Evolutionary conservation across 2,113 vertebrate species (phyloP).

Genomic region (Osmerus eperlanus): DNA sequence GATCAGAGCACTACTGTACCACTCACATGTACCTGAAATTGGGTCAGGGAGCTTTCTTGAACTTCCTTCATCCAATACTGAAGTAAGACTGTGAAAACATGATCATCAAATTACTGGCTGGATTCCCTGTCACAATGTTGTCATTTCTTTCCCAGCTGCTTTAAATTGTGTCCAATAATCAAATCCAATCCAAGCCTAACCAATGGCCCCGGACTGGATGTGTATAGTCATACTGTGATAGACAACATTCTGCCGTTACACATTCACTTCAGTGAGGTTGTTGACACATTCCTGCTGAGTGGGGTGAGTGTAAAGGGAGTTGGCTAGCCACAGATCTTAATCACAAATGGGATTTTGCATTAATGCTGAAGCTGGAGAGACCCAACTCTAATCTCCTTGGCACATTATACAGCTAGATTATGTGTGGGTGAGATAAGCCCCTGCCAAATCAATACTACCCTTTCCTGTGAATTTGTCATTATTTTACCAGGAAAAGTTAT

Average conservation of each 20-base stretch:
- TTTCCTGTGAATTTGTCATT: conserved; percentile 53
- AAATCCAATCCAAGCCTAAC: too few relatives aligned
- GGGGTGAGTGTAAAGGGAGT: conserved; percentile 17
- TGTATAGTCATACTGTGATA: neutral
- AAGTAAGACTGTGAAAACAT: neutral
- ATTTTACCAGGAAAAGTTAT: conserved; percentile 19
- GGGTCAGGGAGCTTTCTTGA: neutral
- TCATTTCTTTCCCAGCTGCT: neutral
- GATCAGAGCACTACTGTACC: neutral
- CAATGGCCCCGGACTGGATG: too few relatives aligned
- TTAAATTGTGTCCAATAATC: neutral
- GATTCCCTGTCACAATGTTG: neutral
- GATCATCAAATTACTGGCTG: conserved; percentile 4
- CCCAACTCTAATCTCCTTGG: conserved; percentile 56
- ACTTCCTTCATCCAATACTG: neutral
- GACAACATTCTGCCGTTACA: neutral
- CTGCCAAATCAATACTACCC: conserved; percentile 40
- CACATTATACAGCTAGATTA: conserved; percentile 45
- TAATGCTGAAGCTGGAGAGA: conserved; percentile 47
- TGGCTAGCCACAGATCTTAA: conserved; percentile 49
- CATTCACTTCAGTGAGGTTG: conserved; percentile 22
- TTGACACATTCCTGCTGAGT: conserved; percentile 27
- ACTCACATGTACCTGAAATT: neutral
- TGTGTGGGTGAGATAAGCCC: conserved; percentile 22
- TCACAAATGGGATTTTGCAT: conserved; percentile 47